Base-by-base conservation (phyloP, 2,797 vertebrate genomes). In the Lemur catta region DNA sequence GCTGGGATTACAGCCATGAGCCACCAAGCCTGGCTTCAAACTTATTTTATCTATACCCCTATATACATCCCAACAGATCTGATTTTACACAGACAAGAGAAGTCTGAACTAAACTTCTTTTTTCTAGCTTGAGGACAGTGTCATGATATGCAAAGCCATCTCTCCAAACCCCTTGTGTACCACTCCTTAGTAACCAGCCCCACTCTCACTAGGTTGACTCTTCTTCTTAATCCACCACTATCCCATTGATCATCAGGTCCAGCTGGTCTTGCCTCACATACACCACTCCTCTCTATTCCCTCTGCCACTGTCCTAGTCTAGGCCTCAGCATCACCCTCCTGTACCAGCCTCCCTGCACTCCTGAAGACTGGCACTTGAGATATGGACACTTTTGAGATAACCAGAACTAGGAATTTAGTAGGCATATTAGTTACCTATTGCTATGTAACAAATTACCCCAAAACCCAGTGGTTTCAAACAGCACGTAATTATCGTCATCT, bases 391-490 rank as follows among this genome's bases (percentile, higher is more conserved):
- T 85, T 43, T 85, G 52, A 69, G 79, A 81, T 15, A 93, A 61
- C 14, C 6, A 84, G 38, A 46, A 82, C 52, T 59, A 89, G 11
- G n/a, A 50, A 28, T 92, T 59, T 92, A 28, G 65, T 69, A 15
- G 41, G n/a, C 38, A 61, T 82, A 35, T 59, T 76, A 79, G 28
- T 87, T 88, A 63, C 76, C 30, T 74, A 50, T 65, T 91, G 35
- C 41, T 76, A 3, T 94, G 20, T 78, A 87, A 50, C 9, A 95
- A 88, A 88, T 48, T 74, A 69, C n/a, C 14, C 30, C 81, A 38
- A 92, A 96, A 89, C 26, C 24, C 67, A 69, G n/a, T 79, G 33
- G 6, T 82, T 84, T 94, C 46, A 88, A 75, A 88, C 28, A 78
- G 69, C 17, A 84, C 7, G 48, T 33, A 38, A 59, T 59, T 74